Conservation (phyloP, 1,140 invertebrate genomes). For the Zaprionus ghesquierei region DNA sequence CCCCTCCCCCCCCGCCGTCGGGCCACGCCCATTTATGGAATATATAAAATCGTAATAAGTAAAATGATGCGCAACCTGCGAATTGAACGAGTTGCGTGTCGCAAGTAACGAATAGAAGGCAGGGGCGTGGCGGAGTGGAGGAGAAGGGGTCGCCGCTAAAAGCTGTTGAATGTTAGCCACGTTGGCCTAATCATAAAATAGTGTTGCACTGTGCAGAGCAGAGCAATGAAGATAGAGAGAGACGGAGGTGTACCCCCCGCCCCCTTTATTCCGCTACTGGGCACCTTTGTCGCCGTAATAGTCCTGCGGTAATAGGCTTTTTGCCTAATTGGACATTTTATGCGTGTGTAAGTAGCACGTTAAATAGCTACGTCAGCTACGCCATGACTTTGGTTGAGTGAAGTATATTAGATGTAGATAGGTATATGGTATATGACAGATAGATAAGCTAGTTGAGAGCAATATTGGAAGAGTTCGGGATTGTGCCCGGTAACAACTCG, state of each 20-base stretch:
- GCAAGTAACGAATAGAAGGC: not conserved
- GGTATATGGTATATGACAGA: not conserved
- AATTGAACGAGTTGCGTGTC: not conserved
- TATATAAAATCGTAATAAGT: constrained; percentile 77
- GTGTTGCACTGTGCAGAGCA: constrained; percentile 29
- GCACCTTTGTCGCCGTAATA: constrained; percentile 42
- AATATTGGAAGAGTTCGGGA: not conserved
- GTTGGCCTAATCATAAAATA: constrained; percentile 46
- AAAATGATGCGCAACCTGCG: constrained; percentile 64
- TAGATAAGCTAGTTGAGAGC: not conserved
- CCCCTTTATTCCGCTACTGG: constrained; percentile 8
- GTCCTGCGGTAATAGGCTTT: constrained; percentile 69
- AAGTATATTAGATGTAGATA: not conserved
- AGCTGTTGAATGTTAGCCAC: constrained; percentile 60
- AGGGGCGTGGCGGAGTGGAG: not conserved
- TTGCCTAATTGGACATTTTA: constrained; percentile 77
- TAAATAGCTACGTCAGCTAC: constrained; percentile 2
- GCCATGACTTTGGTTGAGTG: not conserved
- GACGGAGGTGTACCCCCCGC: not conserved
- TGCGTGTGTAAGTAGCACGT: constrained; percentile 24
- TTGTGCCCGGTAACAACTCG: too few relatives aligned
- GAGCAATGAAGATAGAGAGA: not conserved
- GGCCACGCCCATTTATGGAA: constrained; percentile 14
- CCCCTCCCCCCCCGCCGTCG: not conserved
- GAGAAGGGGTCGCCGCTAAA: constrained; percentile 62